A percentile compares a stretch with the other conserved stretches of the same genome.
Evolutionary conservation across 2,797 vertebrate species (phyloP).

Genomic region (Acrossocheilus fasciatus): DNA sequence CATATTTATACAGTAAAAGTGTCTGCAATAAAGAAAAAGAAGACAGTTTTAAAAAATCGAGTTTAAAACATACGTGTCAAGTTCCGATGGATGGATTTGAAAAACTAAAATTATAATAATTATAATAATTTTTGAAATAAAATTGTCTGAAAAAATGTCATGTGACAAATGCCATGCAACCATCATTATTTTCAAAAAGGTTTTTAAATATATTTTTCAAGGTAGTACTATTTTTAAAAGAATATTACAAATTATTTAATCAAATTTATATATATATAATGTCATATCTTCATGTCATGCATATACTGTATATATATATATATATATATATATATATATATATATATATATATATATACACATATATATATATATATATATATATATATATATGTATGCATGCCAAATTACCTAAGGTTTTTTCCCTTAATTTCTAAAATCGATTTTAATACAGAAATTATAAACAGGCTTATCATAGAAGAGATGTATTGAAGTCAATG

Average conservation of each 20-base stretch:
- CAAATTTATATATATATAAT: too few relatives aligned
- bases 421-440: too few relatives aligned
- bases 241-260: neutral
- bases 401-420: too few relatives aligned
- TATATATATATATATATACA: too few relatives aligned
- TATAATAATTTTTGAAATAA: neutral
- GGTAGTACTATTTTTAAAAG: neutral
- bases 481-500: neutral
- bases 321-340: too few relatives aligned
- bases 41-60: neutral
- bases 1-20: conserved; percentile 4
- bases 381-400: too few relatives aligned
- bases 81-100: conserved; percentile 4
- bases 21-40: neutral
- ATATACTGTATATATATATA: too few relatives aligned
- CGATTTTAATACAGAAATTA: neutral
- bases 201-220: neutral
- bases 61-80: neutral
- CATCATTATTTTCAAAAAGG: neutral
- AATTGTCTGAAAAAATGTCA: neutral
- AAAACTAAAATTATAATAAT: neutral
- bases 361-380: too few relatives aligned
- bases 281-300: too few relatives aligned
- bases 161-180: neutral
- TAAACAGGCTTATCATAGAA: neutral